Conservation (phyloP, 2,797 vertebrate species). For the Miichthys miiuy region DNA sequence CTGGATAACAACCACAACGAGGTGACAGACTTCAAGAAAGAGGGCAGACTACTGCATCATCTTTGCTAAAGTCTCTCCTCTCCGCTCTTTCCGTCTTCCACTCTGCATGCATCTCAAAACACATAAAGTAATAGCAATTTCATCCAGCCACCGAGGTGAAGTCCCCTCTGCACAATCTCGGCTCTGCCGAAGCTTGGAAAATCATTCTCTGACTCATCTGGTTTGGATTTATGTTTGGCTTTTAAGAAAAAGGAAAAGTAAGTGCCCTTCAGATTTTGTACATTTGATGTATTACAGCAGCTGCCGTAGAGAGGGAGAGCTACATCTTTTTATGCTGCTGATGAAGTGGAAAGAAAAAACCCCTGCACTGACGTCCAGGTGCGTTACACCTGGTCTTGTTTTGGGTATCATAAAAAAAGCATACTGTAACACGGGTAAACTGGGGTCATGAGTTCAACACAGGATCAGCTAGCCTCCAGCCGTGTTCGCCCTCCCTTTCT, state of each 20-base stretch:
- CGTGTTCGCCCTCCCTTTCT: neutral
- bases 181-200: neutral
- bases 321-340: neutral
- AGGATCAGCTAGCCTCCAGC: conserved; percentile 19
- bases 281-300: neutral
- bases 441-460: neutral
- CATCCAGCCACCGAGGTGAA: conserved; percentile 11
- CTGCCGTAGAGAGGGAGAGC: neutral
- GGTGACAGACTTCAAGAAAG: conserved; percentile 8
- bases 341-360: neutral
- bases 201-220: neutral
- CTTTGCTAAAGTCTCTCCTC: neutral
- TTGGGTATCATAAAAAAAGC: neutral
- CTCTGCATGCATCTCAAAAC: conserved; percentile 2
- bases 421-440: neutral
- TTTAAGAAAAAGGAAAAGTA: neutral
- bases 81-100: neutral
- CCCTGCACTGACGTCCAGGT: neutral
- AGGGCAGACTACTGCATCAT: neutral
- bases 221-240: conserved; percentile 11
- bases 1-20: conserved; percentile 6
- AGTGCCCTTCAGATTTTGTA: neutral
- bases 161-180: neutral
- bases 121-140: conserved; percentile 11
- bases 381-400: neutral